Evolutionary conservation across 2,797 vertebrate genomes (phyloP), one percentile per base, ranked within the genome.

Genomic region (Oophaga sylvatica): DNA sequence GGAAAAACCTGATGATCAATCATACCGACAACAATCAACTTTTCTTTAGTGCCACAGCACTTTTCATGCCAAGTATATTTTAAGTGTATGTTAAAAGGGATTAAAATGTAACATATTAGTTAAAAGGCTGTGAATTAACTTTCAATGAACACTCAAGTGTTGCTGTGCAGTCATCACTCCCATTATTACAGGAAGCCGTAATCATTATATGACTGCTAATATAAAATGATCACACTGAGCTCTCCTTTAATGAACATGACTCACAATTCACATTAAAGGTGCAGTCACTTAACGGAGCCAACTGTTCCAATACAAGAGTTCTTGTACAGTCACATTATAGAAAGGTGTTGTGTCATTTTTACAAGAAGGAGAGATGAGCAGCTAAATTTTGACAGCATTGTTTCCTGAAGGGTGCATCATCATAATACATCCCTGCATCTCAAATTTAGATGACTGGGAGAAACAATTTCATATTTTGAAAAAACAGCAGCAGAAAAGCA

Each of bases 91-190:
- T 85, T 92, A 90, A 89, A 89, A 82, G 87, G 87, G 87, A 89
- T 89, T 89, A 89, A 89, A 89, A 92, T 91, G 89, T 91, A 92
- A 91, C 91, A 92, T 91, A 93, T 94, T 93, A 92, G 92, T 93
- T 92, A 93, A 94, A 94, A 92, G 92, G 93, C 92, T 94, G 92
- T 92, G 93, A 94, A 94, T 94, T 94, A 93, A 93, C 93, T 92
- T 90, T 90, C 92, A 93, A 93, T 92, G 93, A 93, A 94, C 93
- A 93, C 92, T 93, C 91, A 92, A 94, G 92, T 94, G 93, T 94
- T 94, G 92, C 90, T 93, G 93, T 93, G 91, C 91, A 91, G 92
- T 93, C 88, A 0, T 93, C 92, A 92, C 79, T 65, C 78, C 93
- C 91, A 92, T 94, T 94, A 93, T 93, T 94, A 93, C 93, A 94